These are phyloP conservation scores for Saturnia japonica DNA, from an alignment of 2,888 invertebrate genomes.

Conservation along the genomic window DNA sequence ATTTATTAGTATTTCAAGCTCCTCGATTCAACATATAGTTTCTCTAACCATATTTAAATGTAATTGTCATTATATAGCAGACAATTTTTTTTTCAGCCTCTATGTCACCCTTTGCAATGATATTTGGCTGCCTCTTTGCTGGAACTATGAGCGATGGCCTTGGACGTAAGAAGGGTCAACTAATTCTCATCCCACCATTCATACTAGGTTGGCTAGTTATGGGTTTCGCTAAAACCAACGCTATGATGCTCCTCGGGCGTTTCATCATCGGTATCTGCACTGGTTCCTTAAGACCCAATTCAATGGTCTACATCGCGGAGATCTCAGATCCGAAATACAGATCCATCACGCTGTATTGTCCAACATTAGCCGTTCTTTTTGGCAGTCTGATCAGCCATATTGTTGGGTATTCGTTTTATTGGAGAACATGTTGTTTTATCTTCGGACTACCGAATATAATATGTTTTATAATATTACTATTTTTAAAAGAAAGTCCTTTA, in stretches of 20 bases:
- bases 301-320: slow-evolving; percentile 55
- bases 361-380: slow-evolving; percentile 39
- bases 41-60: neutral
- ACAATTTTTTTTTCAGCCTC: slow-evolving; percentile 45
- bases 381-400: slow-evolving; percentile 49
- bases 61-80: neutral
- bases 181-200: slow-evolving; percentile 32
- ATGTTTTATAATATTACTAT: slow-evolving; percentile 37
- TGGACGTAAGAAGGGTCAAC: slow-evolving; percentile 50
- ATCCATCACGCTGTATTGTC: slow-evolving; percentile 42
- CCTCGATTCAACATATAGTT: no score
- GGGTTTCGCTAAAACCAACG: slow-evolving; percentile 37
- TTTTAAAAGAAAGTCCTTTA: slow-evolving; percentile 56
- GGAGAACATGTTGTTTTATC: slow-evolving; percentile 46
- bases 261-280: slow-evolving; percentile 44
- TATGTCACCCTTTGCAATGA: slow-evolving; percentile 48
- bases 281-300: slow-evolving; percentile 44
- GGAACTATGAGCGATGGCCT: slow-evolving; percentile 51
- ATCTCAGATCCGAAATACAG: slow-evolving; percentile 53
- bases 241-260: slow-evolving; percentile 42
- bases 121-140: slow-evolving; percentile 48
- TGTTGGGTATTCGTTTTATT: slow-evolving; percentile 44
- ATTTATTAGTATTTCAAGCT: no score
- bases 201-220: slow-evolving; percentile 39
- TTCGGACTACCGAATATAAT: slow-evolving; percentile 44